phyloP scores from a whole-genome alignment of 2,797 vertebrate genomes.

The Balearica regulorum region DNA sequence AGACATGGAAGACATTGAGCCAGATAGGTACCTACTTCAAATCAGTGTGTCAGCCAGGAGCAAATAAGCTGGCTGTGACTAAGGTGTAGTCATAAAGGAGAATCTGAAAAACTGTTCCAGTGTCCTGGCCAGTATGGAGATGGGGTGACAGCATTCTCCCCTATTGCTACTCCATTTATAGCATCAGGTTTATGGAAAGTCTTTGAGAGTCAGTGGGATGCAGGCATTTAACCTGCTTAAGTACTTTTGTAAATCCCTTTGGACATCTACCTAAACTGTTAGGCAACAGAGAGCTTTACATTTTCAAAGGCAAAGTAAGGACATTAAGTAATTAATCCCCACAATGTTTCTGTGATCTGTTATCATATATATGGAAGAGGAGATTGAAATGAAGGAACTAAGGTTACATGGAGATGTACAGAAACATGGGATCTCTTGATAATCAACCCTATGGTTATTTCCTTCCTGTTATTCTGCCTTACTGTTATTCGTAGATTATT shows the following conservation, averaged over 20 bases:
- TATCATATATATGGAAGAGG: not conserved
- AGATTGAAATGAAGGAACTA: not conserved
- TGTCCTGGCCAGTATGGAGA: not conserved
- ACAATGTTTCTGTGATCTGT: not conserved
- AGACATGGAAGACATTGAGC: not conserved
- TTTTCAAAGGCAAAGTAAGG: conserved; percentile 40
- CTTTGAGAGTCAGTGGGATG: conserved; percentile 1
- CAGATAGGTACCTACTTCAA: not conserved
- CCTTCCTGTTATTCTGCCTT: conserved; percentile 16
- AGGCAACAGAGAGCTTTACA: conserved; percentile 9
- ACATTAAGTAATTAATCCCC: not conserved
- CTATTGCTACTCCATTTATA: not conserved
- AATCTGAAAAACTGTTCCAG: not conserved
- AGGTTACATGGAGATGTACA: not conserved
- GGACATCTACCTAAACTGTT: conserved; percentile 13
- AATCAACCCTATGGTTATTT: not conserved
- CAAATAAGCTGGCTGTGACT: not conserved
- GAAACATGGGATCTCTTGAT: not conserved
- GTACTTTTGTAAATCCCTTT: conserved; percentile 50
- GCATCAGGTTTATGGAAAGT: not conserved
- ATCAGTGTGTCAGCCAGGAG: not conserved
- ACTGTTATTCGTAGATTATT: conserved; percentile 18
- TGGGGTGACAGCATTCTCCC: not conserved
- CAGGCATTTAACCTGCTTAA: conserved; percentile 50
- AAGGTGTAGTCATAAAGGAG: not conserved